These are phyloP conservation scores for Mormyrus lacerda DNA, from an alignment of 2,113 vertebrate species.

Conservation along the genomic window DNA sequence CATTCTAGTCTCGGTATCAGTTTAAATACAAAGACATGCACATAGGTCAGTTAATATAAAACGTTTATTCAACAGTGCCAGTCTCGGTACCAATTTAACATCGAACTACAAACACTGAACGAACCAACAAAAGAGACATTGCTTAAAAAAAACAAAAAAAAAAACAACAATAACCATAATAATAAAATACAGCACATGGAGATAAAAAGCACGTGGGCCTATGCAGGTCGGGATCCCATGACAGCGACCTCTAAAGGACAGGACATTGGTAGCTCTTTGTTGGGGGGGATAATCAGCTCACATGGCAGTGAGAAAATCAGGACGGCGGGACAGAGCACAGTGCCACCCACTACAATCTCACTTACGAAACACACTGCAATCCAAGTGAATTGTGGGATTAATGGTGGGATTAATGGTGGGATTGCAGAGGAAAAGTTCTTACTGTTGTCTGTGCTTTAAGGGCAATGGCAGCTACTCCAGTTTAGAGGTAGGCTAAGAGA, in stretches of 20 bases:
- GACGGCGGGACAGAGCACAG: background rate
- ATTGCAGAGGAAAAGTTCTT: background rate
- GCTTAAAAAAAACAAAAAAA: constrained; percentile 38
- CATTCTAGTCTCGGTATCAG: background rate
- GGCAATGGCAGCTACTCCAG: background rate
- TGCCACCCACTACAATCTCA: background rate
- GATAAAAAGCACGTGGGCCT: background rate
- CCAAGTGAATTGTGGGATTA: background rate
- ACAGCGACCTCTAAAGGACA: background rate
- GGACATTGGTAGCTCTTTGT: background rate
- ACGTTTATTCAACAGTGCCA: constrained; percentile 63
- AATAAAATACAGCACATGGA: constrained; percentile 3
- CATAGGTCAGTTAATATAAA: constrained; percentile 48
- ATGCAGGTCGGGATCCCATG: background rate
- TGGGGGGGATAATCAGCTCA: background rate
- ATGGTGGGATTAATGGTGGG: background rate
- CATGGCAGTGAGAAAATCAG: background rate
- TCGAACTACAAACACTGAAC: constrained; percentile 47
- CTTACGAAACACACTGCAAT: background rate
- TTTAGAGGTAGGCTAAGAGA: background rate
- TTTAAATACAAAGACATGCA: background rate
- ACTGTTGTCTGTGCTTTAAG: background rate
- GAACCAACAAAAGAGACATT: constrained; percentile 62
- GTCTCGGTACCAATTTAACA: constrained; percentile 60
- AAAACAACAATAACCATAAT: constrained; percentile 4